Base-by-base conservation (phyloP, 2,888 invertebrate species). In the Eristalis intricaria region DNA sequence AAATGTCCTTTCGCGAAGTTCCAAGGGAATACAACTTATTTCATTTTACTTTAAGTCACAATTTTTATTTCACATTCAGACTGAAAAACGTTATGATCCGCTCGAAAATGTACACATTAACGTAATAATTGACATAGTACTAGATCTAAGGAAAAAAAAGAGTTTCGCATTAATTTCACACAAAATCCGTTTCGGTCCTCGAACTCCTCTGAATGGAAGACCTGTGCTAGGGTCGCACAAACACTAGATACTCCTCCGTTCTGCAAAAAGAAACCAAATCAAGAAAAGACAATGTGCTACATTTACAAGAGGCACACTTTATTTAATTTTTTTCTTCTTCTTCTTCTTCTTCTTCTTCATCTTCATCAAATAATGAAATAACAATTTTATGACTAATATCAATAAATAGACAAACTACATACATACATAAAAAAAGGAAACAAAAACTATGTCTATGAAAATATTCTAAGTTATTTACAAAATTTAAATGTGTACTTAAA, bases 221-320 rank as follows among this genome's bases (percentile, higher is more conserved):
- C 26, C 70, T 89, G 26, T 91, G 91, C 88, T 91, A 90, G 82
- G 92, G 91, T 43, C 90, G 90, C 70, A 92, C 81, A 76, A 91
- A 92, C 79, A 92, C 91, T 69, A 92, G 89, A 81, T 91, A 92
- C 84, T 92, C 92, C 89, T 92, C 92, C 78, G 92, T 92, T 84
- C 92, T 92, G 90, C 40, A 65, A 88, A 80, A 80, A 50, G 29
- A 26, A 8, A 65, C 38, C 32, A 43, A 38, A 11, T 19, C 35
- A 75, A 29, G 10, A 35, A 50, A 68, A 63, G n/a, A 40, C 29
- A 69, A 40, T 23, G 13, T 66, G 8, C 29, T 8, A 19, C 50
- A 65, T 58, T 10, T 76, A 68, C 68, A 68, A 26, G 32, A 64
- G 64, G 70, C 69, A 78, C 26, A 60, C 26, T 26, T 60, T 60